A percentile compares a stretch with the other conserved stretches of the same genome.
Evolutionary conservation across 2,888 invertebrate genomes (phyloP).

Genomic region (Brachyopa scutellaris): DNA sequence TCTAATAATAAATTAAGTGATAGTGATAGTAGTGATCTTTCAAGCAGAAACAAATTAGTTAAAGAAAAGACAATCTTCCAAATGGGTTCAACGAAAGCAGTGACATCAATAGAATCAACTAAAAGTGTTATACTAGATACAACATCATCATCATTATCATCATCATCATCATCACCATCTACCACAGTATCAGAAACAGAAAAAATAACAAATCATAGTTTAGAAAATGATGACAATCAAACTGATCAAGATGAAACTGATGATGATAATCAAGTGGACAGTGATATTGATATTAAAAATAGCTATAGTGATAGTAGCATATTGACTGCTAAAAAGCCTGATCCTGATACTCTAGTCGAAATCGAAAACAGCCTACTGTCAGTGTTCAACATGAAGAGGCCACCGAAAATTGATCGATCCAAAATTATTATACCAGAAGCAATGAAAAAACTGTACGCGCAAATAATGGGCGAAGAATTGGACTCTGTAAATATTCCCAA

Average conservation of each 20-base stretch:
- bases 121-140: background rate
- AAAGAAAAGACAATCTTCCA: slow-evolving; percentile 60
- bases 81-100: slow-evolving; percentile 52
- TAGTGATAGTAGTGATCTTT: slow-evolving; percentile 67
- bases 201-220: background rate
- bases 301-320: slow-evolving; percentile 70
- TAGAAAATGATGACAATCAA: slow-evolving; percentile 14
- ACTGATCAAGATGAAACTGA: slow-evolving; percentile 18
- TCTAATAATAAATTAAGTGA: slow-evolving; percentile 72
- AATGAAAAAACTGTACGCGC: slow-evolving; percentile 90
- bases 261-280: slow-evolving; percentile 46
- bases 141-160: slow-evolving; percentile 14
- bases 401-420: slow-evolving; percentile 82
- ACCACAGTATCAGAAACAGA: background rate
- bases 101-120: slow-evolving; percentile 7
- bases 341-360: slow-evolving; percentile 82
- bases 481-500: slow-evolving; percentile 86
- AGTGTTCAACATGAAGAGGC: slow-evolving; percentile 81
- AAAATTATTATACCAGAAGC: slow-evolving; percentile 87
- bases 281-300: slow-evolving; percentile 69
- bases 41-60: slow-evolving; percentile 54
- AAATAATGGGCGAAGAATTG: slow-evolving; percentile 85
- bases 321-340: slow-evolving; percentile 76
- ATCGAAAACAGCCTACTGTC: slow-evolving; percentile 81
- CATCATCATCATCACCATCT: background rate